Evolutionary conservation across 2,888 invertebrate genomes (phyloP), one percentile per base, ranked within the genome.

Genomic region (Chaitophorus viminalis): DNA sequence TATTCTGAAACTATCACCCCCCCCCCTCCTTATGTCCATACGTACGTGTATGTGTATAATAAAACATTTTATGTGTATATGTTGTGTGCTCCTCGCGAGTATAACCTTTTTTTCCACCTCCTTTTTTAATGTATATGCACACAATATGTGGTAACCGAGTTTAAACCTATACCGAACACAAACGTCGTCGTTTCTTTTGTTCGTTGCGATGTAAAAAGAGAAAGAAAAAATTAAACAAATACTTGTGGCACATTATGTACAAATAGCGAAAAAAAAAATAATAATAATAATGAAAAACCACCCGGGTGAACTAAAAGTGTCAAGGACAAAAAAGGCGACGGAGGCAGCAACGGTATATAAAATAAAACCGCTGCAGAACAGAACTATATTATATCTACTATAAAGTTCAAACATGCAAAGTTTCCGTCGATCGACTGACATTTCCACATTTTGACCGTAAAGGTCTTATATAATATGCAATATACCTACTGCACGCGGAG

Each of bases 321-420:
- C 81, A 81, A 81, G 81, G 81, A 81, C 31, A 31, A 31, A 17
- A 81, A n/a, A 36, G 18, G 79, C 17, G n/a, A 54, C 25, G 25
- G 33, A 9, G 78, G 14, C 25, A 25, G 9, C 65, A 17, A n/a
- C 25, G 60, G 79, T 60, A 36, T 25, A 36, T n/a, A n/a, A 18
- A 79, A 78, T 36, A 25, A 31, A 14, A 78, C 78, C 25, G 17
- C 60, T 36, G 11, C n/a, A 36, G 60, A 36, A 33, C 60, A 33
- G 25, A 52, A 31, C 29, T n/a, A 17, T 52, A 31, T 3, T 68
- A 29, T 17, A 14, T 70, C 9, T 70, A 70, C 21, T 60, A 36
- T 33, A 65, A 65, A 79, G 79, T 79, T 79, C 79, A 79, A 79
- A 79, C 78, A 31, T n/a, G 36, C 79, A 79, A 79, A 79, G 60